Conservation (phyloP, 2,113 vertebrate genomes). For the Eudyptes chrysolophus region DNA sequence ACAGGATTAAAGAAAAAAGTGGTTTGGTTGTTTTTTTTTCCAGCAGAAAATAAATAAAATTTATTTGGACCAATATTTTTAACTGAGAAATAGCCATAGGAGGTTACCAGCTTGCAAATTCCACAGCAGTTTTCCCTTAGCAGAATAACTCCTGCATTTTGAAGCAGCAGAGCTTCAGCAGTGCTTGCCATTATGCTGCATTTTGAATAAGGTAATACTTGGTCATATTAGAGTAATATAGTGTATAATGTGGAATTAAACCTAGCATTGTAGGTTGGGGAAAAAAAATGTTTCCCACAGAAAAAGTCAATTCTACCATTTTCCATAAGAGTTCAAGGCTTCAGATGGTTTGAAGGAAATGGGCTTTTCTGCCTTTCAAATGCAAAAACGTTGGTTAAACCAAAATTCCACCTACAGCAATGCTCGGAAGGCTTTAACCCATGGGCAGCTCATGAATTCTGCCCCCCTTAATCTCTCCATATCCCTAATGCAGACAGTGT, state of each 20-base stretch:
- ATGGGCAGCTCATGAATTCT: background rate
- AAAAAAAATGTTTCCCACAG: background rate
- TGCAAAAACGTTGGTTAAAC: background rate
- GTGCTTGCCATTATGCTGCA: accelerated
- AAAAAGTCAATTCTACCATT: background rate
- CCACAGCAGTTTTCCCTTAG: background rate
- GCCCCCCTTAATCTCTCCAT: background rate
- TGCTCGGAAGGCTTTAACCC: background rate
- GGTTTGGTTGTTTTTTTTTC: too few species aligned
- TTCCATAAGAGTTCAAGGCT: background rate
- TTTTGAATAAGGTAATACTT: background rate
- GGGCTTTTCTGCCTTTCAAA: background rate
- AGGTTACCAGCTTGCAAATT: background rate
- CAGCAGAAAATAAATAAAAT: background rate
- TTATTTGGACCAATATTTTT: background rate
- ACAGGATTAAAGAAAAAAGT: background rate
- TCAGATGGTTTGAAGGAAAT: background rate
- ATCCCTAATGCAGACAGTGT: too few species aligned
- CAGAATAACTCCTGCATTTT: background rate
- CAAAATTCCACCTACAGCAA: background rate
- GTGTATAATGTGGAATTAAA: background rate
- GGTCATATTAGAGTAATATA: background rate
- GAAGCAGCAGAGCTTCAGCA: background rate
- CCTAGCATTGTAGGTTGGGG: background rate
- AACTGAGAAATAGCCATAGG: background rate